Base-by-base conservation (phyloP, 2,888 invertebrate genomes). In the Heterodera filipjevi region DNA sequence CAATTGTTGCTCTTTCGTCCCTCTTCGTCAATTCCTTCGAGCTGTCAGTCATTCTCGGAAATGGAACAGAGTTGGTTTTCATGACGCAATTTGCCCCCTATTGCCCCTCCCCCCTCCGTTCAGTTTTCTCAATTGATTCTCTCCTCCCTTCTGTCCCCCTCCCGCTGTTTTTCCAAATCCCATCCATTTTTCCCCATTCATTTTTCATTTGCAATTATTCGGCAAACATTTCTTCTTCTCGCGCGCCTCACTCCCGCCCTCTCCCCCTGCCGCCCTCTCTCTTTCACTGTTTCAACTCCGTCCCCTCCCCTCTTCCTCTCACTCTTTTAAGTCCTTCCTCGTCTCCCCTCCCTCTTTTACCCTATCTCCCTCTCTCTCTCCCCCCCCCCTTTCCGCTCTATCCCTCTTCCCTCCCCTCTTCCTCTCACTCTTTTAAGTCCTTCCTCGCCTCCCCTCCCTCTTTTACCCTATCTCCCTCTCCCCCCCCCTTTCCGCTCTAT, bases 61-160 rank as follows among this genome's bases (percentile, higher is more conserved):
- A 59, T 59, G 59, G 59, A 27, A 27, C n/a, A 3, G 49, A 49
- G 5, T 12, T 44, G 3, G 14, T 8, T 59, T n/a, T 59, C 27
- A n/a, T 59, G 59, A 59, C 59, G 59, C 59, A 59, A 59, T 59
- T n/a, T 59, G 59, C n/a, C 59, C 59, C 59, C n/a, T 1, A n/a
- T 27, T 27, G 3, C 59, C 59, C 59, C 59, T 27, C 59, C 59
- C 5, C n/a, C 59, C 59, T 0, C n/a, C n/a, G n/a, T n/a, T n/a
- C n/a, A n/a, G n/a, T n/a, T 8, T 27, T 27, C 53, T 27, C 59
- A 49, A 49, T 14, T 49, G 49, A 49, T 19, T 8, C 12, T 39
- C 19, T 19, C 53, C 53, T 19, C 53, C 53, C 53, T 19, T 19
- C 53, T 22, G 0, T 3, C 19, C 14, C 14, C 19, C 53, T 3